These are phyloP conservation scores for Syngnathus scovelli DNA, from an alignment of 2,113 vertebrate species.

Conservation along the genomic window DNA sequence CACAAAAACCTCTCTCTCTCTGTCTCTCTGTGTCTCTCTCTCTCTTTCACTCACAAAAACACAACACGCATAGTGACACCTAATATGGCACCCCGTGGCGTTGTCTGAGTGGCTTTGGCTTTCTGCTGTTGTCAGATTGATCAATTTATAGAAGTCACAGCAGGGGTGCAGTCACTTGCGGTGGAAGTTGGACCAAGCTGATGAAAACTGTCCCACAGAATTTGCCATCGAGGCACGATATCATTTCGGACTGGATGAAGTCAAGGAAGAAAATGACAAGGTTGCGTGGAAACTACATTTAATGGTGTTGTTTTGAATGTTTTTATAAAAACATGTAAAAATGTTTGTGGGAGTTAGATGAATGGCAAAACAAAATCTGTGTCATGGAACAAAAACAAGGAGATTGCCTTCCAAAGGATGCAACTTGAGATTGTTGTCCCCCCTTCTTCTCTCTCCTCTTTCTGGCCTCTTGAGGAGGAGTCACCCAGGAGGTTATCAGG, in stretches of 20 bases:
- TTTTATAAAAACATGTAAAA: no score
- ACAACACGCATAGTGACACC: conserved; percentile 18
- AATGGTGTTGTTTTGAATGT: no score
- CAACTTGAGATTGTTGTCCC: conserved; percentile 61
- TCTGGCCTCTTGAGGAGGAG: conserved; percentile 65
- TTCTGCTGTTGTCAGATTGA: conserved; percentile 37
- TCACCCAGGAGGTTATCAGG: conserved; percentile 63
- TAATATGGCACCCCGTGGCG: conserved; percentile 25
- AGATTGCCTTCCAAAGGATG: conserved; percentile 58
- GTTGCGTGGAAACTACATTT: no score
- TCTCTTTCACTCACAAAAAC: neutral
- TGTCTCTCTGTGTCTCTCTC: no score
- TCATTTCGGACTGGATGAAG: neutral
- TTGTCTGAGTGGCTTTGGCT: conserved; percentile 19
- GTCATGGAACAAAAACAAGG: conserved; percentile 42
- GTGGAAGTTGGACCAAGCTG: neutral
- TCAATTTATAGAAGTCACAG: conserved; percentile 34
- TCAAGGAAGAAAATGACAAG: no score
- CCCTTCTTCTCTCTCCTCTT: conserved; percentile 40
- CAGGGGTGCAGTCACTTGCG: conserved; percentile 6
- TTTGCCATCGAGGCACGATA: no score
- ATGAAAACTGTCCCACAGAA: neutral
- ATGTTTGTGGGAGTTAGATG: no score
- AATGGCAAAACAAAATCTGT: no score
- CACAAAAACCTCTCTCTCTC: conserved; percentile 4